Percentiles rank a stretch among this genome's conserved stretches.
These are phyloP conservation scores for Ictalurus furcatus DNA, from an alignment of 2,113 vertebrate species.

Conservation along the genomic window DNA sequence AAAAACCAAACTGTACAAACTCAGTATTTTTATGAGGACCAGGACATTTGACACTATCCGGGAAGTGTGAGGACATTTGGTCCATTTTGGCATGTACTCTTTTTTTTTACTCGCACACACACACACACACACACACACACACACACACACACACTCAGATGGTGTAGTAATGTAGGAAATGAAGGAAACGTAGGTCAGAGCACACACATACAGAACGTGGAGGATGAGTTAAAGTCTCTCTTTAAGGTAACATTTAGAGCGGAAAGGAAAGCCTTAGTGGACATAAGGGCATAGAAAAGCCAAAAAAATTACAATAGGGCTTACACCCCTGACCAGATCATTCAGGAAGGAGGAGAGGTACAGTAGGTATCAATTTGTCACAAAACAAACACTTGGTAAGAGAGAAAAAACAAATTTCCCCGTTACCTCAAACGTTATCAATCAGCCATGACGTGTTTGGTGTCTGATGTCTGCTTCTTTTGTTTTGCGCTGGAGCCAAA, in stretches of 20 bases:
- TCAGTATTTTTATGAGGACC: neutral
- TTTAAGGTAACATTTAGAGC: neutral
- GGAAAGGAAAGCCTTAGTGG: neutral
- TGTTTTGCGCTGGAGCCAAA: neutral
- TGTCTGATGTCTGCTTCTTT: neutral
- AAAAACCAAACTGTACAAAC: neutral
- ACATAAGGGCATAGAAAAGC: neutral
- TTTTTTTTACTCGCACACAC: neutral
- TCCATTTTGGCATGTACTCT: neutral
- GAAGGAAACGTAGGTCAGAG: neutral
- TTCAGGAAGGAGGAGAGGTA: neutral
- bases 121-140: neutral
- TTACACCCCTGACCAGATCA: neutral
- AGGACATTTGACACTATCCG: neutral
- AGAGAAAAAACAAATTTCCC: neutral
- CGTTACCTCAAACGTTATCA: neutral
- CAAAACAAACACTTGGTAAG: neutral
- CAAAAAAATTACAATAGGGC: no score
- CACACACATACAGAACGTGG: neutral
- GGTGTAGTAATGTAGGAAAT: slow-evolving; percentile 8
- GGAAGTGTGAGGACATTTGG: neutral
- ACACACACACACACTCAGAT: neutral
- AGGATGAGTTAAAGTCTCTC: neutral
- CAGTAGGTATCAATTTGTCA: neutral
- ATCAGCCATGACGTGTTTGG: neutral